A percentile compares a stretch with the other conserved stretches of the same genome.
phyloP scores from a whole-genome alignment of 1,140 invertebrate genomes.

The Leptinotarsa undecemlineata region DNA sequence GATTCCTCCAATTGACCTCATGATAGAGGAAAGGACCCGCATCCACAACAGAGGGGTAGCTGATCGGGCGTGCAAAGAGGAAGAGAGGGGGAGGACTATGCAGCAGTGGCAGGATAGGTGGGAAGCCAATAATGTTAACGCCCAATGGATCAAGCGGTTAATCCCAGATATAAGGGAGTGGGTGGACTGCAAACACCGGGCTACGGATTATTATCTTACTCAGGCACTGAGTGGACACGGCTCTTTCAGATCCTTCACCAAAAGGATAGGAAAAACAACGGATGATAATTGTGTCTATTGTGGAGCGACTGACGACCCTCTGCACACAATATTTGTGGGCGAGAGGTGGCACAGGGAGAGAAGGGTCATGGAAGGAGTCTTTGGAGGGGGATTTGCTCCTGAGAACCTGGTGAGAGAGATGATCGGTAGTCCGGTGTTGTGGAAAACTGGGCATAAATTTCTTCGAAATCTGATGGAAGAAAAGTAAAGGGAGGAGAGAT shows the following conservation, averaged over 20 bases:
- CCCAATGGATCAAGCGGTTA: not conserved
- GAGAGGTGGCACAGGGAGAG: conserved; percentile 30
- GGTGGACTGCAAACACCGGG: conserved; percentile 31
- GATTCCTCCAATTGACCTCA: conserved; percentile 34
- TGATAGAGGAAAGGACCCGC: conserved; percentile 29
- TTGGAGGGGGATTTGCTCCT: not conserved
- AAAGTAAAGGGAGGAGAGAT: conserved; percentile 7
- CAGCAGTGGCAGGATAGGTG: conserved; percentile 29
- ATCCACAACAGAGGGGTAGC: not conserved
- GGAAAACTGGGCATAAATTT: not conserved
- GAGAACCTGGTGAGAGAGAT: not conserved
- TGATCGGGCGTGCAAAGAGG: not conserved
- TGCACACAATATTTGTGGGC: conserved; percentile 46
- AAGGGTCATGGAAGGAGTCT: not conserved
- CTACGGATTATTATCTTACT: conserved; percentile 37
- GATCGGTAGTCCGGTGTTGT: not conserved
- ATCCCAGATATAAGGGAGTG: conserved; percentile 36
- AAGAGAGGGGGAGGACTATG: conserved; percentile 20
- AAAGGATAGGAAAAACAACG: conserved; percentile 25
- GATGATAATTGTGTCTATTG: conserved; percentile 30
- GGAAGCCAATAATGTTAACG: not conserved
- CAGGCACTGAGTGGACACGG: conserved; percentile 40
- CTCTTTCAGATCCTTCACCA: conserved; percentile 33
- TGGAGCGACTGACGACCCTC: conserved; percentile 35
- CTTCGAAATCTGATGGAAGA: not conserved